phyloP scores from a whole-genome alignment of 2,797 vertebrate species.

The Astyanax mexicanus region DNA sequence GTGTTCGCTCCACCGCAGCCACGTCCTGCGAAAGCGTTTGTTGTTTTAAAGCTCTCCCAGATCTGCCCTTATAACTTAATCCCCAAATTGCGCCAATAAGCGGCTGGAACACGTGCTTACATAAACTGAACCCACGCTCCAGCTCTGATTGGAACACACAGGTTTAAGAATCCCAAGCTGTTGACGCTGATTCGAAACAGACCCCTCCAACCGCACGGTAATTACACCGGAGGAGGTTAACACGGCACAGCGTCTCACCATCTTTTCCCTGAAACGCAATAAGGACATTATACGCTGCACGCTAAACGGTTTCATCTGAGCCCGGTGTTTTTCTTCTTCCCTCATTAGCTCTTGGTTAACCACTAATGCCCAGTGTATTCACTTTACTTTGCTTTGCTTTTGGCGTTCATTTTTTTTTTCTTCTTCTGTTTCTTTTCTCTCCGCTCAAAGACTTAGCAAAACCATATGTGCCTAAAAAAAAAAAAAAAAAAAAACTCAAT shows the following conservation, averaged over 20 bases:
- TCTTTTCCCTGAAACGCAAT: constrained; percentile 70
- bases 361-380: constrained; percentile 80
- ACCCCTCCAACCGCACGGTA: constrained; percentile 63
- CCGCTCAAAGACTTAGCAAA: constrained; percentile 72
- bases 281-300: constrained; percentile 64
- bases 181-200: constrained; percentile 70
- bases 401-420: constrained; percentile 32
- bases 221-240: constrained; percentile 69
- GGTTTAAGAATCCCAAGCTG: constrained; percentile 59
- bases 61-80: constrained; percentile 29
- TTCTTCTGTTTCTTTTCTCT: too few species aligned
- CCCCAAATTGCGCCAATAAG: constrained; percentile 41
- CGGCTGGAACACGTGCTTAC: constrained; percentile 56
- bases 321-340: constrained; percentile 78
- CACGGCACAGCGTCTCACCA: constrained; percentile 71
- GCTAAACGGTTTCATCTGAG: constrained; percentile 79
- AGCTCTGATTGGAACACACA: constrained; percentile 51
- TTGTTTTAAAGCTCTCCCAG: constrained; percentile 61
- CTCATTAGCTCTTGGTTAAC: constrained; percentile 84
- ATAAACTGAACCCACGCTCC: constrained; percentile 51
- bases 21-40: constrained; percentile 52
- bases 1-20: constrained; percentile 47
- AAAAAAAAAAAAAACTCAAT: too few species aligned
- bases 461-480: constrained; percentile 78
- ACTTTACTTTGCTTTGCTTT: constrained; percentile 70